Percentiles rank a stretch among this genome's conserved stretches.
Evolutionary conservation across 2,888 invertebrate species (phyloP).

Genomic region (Drosophila anomelani): DNA sequence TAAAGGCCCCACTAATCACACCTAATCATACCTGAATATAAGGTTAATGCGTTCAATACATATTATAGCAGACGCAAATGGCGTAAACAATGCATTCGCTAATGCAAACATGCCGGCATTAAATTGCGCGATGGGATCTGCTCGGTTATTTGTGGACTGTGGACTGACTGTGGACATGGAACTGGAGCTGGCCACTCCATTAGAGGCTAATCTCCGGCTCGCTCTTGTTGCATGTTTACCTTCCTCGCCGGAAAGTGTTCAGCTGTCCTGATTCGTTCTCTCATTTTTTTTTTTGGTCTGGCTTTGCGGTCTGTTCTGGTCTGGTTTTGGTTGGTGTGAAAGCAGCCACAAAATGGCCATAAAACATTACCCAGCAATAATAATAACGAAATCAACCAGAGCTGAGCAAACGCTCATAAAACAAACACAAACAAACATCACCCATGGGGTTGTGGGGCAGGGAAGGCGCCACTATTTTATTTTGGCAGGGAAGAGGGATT

Average conservation of each 20-base stretch:
- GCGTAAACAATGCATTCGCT: conserved; percentile 39
- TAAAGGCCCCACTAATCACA: neutral
- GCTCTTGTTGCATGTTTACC: conserved; percentile 33
- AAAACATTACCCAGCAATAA: conserved; percentile 64
- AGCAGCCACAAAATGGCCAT: conserved; percentile 55
- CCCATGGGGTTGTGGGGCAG: neutral
- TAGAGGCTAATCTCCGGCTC: conserved; percentile 60
- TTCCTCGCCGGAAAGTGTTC: conserved; percentile 59
- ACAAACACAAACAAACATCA: conserved; percentile 55
- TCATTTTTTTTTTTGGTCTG: conserved; percentile 1
- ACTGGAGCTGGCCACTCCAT: conserved; percentile 49
- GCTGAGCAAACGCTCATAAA: conserved; percentile 60
- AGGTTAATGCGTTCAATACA: conserved; percentile 15
- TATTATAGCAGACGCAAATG: conserved; percentile 10
- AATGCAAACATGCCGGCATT: conserved; percentile 31
- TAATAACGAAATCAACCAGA: conserved; percentile 66
- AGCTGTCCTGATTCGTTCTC: conserved; percentile 39
- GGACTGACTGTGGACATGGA: conserved; percentile 9
- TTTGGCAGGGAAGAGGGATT: neutral
- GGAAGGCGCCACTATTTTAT: conserved; percentile 1
- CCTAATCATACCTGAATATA: conserved; percentile 12
- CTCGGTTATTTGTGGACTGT: conserved; percentile 18
- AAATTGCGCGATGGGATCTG: conserved; percentile 26
- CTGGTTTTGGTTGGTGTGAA: conserved; percentile 19
- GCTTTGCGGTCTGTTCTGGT: conserved; percentile 11